Evolutionary conservation across 1,140 invertebrate genomes (phyloP).

Genomic region (Nautilus pompilius): DNA sequence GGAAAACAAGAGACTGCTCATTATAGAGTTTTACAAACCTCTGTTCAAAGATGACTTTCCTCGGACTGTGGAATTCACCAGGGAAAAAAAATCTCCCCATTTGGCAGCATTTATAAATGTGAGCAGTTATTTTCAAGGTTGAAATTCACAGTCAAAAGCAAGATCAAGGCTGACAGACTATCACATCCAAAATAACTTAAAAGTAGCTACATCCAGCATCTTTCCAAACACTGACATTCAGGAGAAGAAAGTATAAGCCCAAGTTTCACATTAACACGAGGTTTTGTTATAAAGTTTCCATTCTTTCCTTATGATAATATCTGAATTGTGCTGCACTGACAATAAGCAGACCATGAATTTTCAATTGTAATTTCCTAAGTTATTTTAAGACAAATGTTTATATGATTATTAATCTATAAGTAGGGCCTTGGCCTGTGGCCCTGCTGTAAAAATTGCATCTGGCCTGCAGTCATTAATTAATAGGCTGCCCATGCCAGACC

Average conservation of each 20-base stretch:
- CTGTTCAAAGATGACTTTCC: neutral
- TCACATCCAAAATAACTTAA: neutral
- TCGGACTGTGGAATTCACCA: too few relatives aligned
- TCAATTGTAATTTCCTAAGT: too few relatives aligned
- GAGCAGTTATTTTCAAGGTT: too few relatives aligned
- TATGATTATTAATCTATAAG: neutral
- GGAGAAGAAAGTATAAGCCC: neutral
- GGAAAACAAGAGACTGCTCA: neutral
- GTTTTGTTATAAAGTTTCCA: neutral
- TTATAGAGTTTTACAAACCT: neutral
- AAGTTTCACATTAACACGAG: neutral
- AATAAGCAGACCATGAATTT: too few relatives aligned
- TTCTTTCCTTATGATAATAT: neutral
- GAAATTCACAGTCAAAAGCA: too few relatives aligned
- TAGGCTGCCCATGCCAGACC: neutral
- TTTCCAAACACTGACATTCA: neutral
- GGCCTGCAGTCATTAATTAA: neutral
- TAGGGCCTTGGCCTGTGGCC: neutral
- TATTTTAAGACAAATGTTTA: neutral
- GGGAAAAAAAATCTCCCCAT: too few relatives aligned
- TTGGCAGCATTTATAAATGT: too few relatives aligned
- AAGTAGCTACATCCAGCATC: neutral
- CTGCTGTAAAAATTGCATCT: neutral
- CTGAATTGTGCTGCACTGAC: neutral
- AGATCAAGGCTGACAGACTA: neutral